phyloP scores from a whole-genome alignment of 2,888 invertebrate species.

The Chromoteleia sp. region DNA sequence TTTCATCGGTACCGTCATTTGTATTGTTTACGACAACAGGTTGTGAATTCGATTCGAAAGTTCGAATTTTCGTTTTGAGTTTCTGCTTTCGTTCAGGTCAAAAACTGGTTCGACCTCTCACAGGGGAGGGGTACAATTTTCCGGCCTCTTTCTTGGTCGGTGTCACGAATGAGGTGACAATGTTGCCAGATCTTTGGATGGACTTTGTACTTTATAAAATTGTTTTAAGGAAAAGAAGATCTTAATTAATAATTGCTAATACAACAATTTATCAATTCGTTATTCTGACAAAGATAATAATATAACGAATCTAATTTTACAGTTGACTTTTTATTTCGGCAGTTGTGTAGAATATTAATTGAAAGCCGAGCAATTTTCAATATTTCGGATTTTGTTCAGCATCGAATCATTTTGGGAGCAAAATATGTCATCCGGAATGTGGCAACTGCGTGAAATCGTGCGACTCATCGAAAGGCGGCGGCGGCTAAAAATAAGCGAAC shows the following conservation, averaged over 20 bases:
- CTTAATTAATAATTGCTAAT: too few relatives aligned
- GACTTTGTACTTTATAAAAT: too few relatives aligned
- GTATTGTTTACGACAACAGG: slow-evolving; percentile 41
- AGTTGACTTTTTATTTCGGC: too few relatives aligned
- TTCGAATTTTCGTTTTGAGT: background rate
- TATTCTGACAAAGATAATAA: too few relatives aligned
- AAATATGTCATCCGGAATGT: slow-evolving; percentile 52
- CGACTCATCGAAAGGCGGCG: slow-evolving; percentile 46
- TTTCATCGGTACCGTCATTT: slow-evolving; percentile 32
- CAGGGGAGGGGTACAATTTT: background rate
- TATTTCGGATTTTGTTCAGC: background rate
- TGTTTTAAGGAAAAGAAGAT: too few relatives aligned
- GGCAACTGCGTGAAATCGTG: slow-evolving; percentile 55
- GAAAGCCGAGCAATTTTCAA: background rate
- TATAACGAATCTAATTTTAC: too few relatives aligned
- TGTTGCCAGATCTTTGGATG: background rate
- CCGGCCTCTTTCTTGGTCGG: background rate
- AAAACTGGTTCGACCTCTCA: background rate
- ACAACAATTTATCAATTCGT: too few relatives aligned
- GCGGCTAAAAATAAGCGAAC: slow-evolving; percentile 49
- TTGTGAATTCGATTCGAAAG: slow-evolving; percentile 13
- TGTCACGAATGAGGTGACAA: too few relatives aligned
- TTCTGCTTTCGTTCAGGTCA: background rate
- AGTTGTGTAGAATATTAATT: too few relatives aligned
- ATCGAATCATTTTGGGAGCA: slow-evolving; percentile 9